phyloP scores from a whole-genome alignment of 1,140 invertebrate genomes.

The Magallana gigas region DNA sequence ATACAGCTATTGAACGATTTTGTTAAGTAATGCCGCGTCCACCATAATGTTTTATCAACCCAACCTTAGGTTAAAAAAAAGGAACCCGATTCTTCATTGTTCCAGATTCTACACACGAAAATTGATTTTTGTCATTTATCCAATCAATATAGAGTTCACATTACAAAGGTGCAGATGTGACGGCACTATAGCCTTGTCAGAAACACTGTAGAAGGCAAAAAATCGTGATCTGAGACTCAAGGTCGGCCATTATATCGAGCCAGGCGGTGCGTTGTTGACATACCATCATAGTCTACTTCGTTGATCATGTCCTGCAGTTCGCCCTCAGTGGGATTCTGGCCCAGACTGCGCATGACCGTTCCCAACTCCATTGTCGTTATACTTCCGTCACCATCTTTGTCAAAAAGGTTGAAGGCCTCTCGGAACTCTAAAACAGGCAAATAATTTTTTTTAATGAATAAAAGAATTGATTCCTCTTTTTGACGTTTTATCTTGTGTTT shows the following conservation, averaged over 20 bases:
- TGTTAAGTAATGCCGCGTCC: too few relatives aligned
- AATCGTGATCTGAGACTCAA: too few relatives aligned
- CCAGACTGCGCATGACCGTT: slow-evolving; percentile 93
- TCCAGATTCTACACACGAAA: background rate
- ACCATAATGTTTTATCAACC: too few relatives aligned
- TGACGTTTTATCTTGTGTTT: background rate
- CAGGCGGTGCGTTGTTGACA: slow-evolving; percentile 74
- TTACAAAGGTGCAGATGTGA: background rate
- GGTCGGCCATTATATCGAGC: too few relatives aligned
- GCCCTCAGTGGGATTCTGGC: slow-evolving; percentile 92
- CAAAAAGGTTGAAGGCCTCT: slow-evolving; percentile 98
- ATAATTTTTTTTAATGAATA: too few relatives aligned
- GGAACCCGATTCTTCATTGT: too few relatives aligned
- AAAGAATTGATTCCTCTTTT: background rate
- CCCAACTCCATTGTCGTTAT: slow-evolving; percentile 70
- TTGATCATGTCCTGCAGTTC: slow-evolving; percentile 96
- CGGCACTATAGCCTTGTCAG: background rate
- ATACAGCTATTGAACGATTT: too few relatives aligned
- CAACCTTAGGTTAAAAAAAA: too few relatives aligned
- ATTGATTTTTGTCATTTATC: background rate
- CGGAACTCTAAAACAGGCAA: slow-evolving; percentile 86
- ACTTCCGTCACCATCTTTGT: slow-evolving; percentile 97
- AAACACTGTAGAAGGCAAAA: background rate
- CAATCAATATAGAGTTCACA: background rate
- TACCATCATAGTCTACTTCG: slow-evolving; percentile 93